A percentile compares a stretch with the other conserved stretches of the same genome.
Conservation (phyloP, 2,113 vertebrate species). For the Spilogale gracilis region DNA sequence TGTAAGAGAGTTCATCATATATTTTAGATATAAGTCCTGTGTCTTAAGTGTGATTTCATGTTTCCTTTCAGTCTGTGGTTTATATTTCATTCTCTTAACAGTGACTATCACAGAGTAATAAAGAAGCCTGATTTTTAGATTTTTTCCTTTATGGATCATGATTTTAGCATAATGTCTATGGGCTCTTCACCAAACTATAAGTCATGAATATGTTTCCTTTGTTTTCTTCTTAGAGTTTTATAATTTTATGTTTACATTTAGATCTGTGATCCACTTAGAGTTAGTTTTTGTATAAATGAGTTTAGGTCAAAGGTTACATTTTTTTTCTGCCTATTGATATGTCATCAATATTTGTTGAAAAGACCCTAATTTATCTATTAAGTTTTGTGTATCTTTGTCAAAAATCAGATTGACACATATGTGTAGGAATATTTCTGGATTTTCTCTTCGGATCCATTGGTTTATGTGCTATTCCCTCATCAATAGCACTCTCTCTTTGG, state of each 20-base stretch:
- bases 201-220: not conserved
- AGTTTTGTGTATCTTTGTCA: not conserved
- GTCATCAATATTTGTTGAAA: not conserved
- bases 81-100: not conserved
- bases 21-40: not conserved
- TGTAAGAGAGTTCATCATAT: not conserved
- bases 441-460: not conserved
- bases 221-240: not conserved
- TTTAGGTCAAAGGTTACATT: not conserved
- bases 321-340: not conserved
- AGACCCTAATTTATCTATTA: not conserved
- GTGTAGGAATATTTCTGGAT: not conserved
- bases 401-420: not conserved
- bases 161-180: not conserved
- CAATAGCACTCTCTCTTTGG: not conserved
- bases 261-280: not conserved
- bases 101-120: not conserved
- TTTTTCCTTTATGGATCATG: not conserved
- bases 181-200: not conserved
- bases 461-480: not conserved
- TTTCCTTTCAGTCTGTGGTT: not conserved
- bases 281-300: not conserved
- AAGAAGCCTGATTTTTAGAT: not conserved
- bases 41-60: not conserved
- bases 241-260: conserved; percentile 27